Conservation (phyloP, 2,888 invertebrate genomes). For the Diaphora mendica region DNA sequence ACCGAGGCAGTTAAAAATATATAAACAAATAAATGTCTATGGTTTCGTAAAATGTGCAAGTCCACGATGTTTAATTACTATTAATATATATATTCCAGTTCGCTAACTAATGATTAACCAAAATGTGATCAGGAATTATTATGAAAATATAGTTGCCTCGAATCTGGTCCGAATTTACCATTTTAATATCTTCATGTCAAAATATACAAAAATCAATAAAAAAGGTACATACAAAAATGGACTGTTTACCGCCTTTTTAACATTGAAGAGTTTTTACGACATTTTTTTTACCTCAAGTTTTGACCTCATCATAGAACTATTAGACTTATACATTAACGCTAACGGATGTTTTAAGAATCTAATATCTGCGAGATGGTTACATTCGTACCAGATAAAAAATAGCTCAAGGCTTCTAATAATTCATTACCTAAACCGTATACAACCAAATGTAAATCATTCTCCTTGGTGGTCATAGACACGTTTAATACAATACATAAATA, state of each 20-base stretch:
- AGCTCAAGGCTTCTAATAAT: slow-evolving; percentile 32
- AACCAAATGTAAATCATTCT: slow-evolving; percentile 38
- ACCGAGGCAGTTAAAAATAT: neutral
- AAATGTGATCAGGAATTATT: slow-evolving; percentile 26
- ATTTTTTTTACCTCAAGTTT: neutral
- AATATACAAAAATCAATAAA: slow-evolving; percentile 3
- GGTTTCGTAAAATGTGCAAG: neutral
- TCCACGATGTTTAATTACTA: neutral
- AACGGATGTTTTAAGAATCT: neutral
- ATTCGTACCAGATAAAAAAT: slow-evolving; percentile 43
- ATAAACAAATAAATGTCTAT: neutral
- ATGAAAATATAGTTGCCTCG: slow-evolving; percentile 35
- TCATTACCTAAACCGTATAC: slow-evolving; percentile 39
- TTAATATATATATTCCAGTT: slow-evolving; percentile 21
- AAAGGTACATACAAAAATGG: neutral
- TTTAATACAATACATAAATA: slow-evolving; percentile 46
- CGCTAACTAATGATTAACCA: slow-evolving; percentile 25
- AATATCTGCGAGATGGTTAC: slow-evolving; percentile 11
- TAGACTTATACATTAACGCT: neutral
- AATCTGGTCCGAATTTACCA: slow-evolving; percentile 44
- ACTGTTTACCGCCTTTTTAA: no score
- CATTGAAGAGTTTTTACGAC: no score
- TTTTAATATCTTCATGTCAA: slow-evolving; percentile 11
- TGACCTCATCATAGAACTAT: neutral
- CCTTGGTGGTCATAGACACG: slow-evolving; percentile 29